Percentiles rank a stretch among this genome's conserved stretches.
Conservation (phyloP, 2,888 invertebrate genomes). For the Chamaedrilus cognettii region DNA sequence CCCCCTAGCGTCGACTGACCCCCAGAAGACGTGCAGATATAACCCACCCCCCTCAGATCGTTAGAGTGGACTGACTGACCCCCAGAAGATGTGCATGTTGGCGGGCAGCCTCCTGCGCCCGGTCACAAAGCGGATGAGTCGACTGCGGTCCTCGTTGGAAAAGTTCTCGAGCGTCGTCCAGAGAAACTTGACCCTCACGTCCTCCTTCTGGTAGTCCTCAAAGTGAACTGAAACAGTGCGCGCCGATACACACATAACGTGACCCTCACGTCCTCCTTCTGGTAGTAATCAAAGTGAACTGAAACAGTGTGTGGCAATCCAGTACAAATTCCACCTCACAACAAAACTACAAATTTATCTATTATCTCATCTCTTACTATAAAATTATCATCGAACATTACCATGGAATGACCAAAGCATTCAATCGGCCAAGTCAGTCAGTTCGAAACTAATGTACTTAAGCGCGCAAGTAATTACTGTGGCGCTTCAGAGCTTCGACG, state of each 20-base stretch:
- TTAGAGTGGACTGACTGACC: conserved; percentile 40
- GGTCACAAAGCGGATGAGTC: conserved; percentile 58
- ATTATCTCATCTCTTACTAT: too few species aligned
- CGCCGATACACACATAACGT: too few species aligned
- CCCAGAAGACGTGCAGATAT: too few species aligned
- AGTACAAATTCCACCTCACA: too few species aligned
- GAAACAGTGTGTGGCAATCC: too few species aligned
- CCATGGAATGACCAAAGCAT: too few species aligned
- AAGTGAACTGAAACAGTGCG: conserved; percentile 57
- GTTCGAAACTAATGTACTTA: too few species aligned
- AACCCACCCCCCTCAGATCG: too few species aligned
- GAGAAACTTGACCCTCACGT: conserved; percentile 53
- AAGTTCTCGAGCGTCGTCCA: conserved; percentile 57
- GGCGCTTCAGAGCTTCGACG: conserved; percentile 48
- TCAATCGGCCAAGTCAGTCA: too few species aligned
- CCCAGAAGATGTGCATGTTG: conserved; percentile 54
- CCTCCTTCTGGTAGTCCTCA: conserved; percentile 56
- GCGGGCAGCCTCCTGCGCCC: conserved; percentile 57
- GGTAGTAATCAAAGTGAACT: conserved; percentile 58
- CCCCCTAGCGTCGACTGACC: too few species aligned
- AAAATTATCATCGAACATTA: too few species aligned
- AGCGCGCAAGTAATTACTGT: conserved; percentile 11
- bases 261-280: conserved; percentile 52
- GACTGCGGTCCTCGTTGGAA: conserved; percentile 57
- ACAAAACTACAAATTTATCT: too few species aligned